phyloP scores from a whole-genome alignment of 2,797 vertebrate genomes.

The Channallabes apus region DNA sequence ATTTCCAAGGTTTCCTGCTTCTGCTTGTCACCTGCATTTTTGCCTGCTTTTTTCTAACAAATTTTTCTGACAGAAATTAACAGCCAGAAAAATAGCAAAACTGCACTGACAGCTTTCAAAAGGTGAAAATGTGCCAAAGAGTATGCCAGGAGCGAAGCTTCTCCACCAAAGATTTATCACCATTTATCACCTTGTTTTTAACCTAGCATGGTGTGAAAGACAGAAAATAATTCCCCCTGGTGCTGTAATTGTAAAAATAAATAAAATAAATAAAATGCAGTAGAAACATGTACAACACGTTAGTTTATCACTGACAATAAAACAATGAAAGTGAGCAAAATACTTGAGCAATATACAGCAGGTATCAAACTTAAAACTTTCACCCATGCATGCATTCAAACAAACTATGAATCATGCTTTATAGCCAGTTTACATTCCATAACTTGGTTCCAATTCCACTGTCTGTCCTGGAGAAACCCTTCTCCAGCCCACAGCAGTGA shows the following conservation, averaged over 20 bases:
- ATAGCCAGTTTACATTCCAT: slow-evolving; percentile 27
- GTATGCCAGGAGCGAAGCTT: slow-evolving; percentile 18
- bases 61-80: slow-evolving; percentile 20
- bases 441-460: slow-evolving; percentile 26
- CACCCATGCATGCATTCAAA: background rate
- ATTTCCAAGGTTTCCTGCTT: slow-evolving; percentile 72
- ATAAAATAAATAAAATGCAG: background rate
- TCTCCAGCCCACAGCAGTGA: slow-evolving; percentile 8
- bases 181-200: slow-evolving; percentile 26
- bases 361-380: no score
- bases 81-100: slow-evolving; percentile 5
- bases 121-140: slow-evolving; percentile 15
- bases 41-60: slow-evolving; percentile 43
- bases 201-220: background rate
- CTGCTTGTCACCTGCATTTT: slow-evolving; percentile 56
- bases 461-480: slow-evolving; percentile 40
- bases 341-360: background rate
- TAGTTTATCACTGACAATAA: background rate
- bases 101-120: slow-evolving; percentile 16
- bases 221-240: background rate
- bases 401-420: slow-evolving; percentile 17
- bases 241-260: background rate
- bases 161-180: background rate
- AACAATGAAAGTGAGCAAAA: background rate
- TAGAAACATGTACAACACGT: background rate